A percentile compares a stretch with the other conserved stretches of the same genome.
These are phyloP conservation scores for Siderastrea siderea DNA, from an alignment of 92 coral and sea anemone genomes.

Conservation along the genomic window DNA sequence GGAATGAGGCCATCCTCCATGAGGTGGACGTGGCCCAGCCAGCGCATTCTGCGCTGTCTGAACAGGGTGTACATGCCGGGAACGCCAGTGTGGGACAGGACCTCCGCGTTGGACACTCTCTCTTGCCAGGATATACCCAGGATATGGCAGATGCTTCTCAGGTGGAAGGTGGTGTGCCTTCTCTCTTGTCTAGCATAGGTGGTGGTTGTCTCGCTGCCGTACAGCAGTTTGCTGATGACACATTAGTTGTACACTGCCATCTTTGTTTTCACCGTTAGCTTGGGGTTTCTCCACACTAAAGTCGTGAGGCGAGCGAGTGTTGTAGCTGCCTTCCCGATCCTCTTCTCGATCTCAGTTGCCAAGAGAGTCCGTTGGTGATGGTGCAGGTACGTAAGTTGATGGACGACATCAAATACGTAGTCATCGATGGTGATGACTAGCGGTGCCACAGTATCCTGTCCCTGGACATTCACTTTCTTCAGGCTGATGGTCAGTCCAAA, in stretches of 20 bases:
- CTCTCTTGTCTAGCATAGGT: no score
- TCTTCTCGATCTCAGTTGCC: constrained; percentile 11
- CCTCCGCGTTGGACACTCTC: neutral
- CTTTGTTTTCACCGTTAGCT: no score
- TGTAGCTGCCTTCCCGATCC: constrained; percentile 43
- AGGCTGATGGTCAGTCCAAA: constrained; percentile 8
- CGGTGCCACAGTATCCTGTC: neutral
- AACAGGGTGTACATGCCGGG: constrained; percentile 57
- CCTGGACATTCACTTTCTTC: constrained; percentile 18
- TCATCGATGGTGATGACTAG: constrained; percentile 5
- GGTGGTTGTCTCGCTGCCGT: no score
- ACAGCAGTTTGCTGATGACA: no score
- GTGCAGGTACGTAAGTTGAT: constrained; percentile 11
- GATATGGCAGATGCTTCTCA: no score
- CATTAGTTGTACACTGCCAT: no score
- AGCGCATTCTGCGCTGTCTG: constrained; percentile 54
- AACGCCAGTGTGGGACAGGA: constrained; percentile 5
- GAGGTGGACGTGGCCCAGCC: constrained; percentile 58
- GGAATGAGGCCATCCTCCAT: constrained; percentile 62
- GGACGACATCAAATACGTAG: constrained; percentile 1
- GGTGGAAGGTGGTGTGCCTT: no score
- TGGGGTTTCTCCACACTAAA: constrained; percentile 45
- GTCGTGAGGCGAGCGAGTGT: constrained; percentile 20
- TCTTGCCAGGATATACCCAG: no score
- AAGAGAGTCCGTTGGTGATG: constrained; percentile 32